These are phyloP conservation scores for Mystacornis crossleyi DNA, from an alignment of 2,113 vertebrate genomes.

Conservation along the genomic window DNA sequence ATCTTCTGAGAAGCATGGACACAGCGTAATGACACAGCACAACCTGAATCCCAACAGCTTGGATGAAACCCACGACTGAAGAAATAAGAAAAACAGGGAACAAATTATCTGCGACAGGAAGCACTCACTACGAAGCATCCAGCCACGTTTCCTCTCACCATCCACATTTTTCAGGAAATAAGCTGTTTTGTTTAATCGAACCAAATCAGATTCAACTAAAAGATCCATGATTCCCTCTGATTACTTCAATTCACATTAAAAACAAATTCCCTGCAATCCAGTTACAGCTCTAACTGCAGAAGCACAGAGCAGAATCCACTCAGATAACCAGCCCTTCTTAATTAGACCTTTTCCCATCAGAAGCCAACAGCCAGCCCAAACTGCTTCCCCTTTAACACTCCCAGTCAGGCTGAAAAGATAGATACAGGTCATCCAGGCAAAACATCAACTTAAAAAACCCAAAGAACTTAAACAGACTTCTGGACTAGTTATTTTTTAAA, in stretches of 20 bases:
- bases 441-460: background rate
- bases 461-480: background rate
- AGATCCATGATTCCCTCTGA: background rate
- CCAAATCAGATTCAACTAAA: background rate
- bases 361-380: background rate
- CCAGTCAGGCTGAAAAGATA: background rate
- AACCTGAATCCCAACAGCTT: background rate
- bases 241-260: background rate
- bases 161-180: background rate
- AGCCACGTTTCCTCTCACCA: background rate
- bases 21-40: background rate
- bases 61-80: background rate
- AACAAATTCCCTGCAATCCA: background rate
- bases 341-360: background rate
- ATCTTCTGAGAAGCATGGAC: background rate
- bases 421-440: background rate
- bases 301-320: background rate
- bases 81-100: background rate
- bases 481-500: background rate
- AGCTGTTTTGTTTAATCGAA: background rate
- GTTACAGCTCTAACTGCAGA: background rate
- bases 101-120: background rate
- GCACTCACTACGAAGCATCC: accelerated
- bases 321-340: background rate
- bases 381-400: background rate